Conservation (phyloP, 2,888 invertebrate species). For the Andrena bucephala region DNA sequence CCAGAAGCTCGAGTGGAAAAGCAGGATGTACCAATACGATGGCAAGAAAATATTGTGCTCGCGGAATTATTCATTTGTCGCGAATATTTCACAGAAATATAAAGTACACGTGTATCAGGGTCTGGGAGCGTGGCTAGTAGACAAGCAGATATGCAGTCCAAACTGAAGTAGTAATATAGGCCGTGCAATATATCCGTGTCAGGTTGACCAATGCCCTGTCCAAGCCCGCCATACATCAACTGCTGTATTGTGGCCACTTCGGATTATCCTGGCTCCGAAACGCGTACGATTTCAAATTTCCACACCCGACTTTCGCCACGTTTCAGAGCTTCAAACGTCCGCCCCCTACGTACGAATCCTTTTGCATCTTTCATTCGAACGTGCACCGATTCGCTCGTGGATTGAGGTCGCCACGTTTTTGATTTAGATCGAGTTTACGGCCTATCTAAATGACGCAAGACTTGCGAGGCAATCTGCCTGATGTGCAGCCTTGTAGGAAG, state of each 20-base stretch:
- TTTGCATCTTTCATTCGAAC: constrained; percentile 31
- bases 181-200: constrained; percentile 77
- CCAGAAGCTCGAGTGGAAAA: background rate
- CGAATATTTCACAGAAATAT: constrained; percentile 31
- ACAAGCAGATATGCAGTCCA: constrained; percentile 69
- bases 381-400: background rate
- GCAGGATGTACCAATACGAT: too few species aligned
- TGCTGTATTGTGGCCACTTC: constrained; percentile 76
- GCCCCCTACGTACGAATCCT: constrained; percentile 4
- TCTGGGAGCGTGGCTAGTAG: constrained; percentile 45
- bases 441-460: too few species aligned
- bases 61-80: constrained; percentile 49
- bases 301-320: constrained; percentile 49
- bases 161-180: constrained; percentile 74
- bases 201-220: constrained; percentile 79
- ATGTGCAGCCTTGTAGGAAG: too few species aligned
- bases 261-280: constrained; percentile 76
- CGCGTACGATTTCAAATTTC: constrained; percentile 65
- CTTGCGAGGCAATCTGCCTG: too few species aligned
- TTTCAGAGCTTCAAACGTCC: constrained; percentile 28
- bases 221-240: constrained; percentile 77
- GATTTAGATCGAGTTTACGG: background rate
- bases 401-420: background rate
- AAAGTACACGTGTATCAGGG: constrained; percentile 38
- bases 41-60: constrained; percentile 35